Conservation (phyloP, 2,797 vertebrate genomes). For the Hirundo rustica region DNA sequence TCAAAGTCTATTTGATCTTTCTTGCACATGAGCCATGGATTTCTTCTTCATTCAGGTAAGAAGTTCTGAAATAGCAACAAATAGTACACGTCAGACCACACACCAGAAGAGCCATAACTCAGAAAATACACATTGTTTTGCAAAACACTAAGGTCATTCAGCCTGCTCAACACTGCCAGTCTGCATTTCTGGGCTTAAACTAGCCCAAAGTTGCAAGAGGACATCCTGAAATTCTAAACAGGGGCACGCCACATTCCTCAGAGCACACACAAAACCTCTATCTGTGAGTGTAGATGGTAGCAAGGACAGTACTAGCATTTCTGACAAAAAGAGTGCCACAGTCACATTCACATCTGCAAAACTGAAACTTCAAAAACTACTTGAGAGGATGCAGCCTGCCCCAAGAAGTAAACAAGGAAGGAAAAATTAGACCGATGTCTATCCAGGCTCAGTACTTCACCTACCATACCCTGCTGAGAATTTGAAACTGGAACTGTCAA, state of each 20-base stretch:
- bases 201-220: neutral
- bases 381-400: neutral
- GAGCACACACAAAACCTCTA: neutral
- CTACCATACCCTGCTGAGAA: neutral
- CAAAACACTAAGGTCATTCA: neutral
- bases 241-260: neutral
- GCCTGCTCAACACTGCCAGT: accelerated
- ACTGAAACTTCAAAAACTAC: neutral
- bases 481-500: neutral
- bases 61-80: neutral
- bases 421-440: neutral
- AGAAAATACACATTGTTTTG: neutral
- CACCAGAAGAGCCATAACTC: neutral
- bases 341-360: neutral
- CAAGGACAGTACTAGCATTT: neutral
- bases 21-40: neutral
- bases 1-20: neutral
- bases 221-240: neutral
- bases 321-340: neutral
- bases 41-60: neutral
- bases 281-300: neutral
- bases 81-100: neutral
- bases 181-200: neutral
- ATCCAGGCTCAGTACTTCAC: neutral
- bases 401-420: neutral